Conservation (phyloP, 2,888 invertebrate species). For the Ephialtes manifestator region DNA sequence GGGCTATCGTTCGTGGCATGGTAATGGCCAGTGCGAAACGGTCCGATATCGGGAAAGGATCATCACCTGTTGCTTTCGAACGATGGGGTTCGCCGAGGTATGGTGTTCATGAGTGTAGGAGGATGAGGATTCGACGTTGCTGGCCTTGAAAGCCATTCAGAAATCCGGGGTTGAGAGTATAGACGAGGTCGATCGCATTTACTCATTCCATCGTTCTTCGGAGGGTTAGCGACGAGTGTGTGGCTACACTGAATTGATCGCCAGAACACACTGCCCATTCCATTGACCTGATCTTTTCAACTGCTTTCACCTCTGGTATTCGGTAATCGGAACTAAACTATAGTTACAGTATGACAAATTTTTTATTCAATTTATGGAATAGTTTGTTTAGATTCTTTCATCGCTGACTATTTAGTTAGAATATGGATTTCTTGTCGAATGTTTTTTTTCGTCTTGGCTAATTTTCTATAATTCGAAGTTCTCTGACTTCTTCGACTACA, state of each 20-base stretch:
- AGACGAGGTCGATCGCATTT: constrained; percentile 75
- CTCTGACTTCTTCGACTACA: neutral
- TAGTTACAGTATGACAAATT: neutral
- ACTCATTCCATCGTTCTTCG: constrained; percentile 47
- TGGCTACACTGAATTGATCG: constrained; percentile 61
- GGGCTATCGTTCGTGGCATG: constrained; percentile 67
- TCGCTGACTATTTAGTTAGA: neutral
- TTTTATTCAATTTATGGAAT: neutral
- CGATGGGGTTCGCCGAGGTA: constrained; percentile 82
- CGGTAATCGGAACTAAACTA: neutral
- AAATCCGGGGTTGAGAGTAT: constrained; percentile 82
- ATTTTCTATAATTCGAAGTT: neutral
- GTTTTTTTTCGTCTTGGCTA: neutral
- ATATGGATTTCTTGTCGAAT: neutral
- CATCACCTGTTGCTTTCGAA: constrained; percentile 85
- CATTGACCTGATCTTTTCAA: constrained; percentile 58
- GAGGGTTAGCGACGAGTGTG: constrained; percentile 49
- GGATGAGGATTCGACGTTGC: constrained; percentile 79
- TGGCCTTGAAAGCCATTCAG: constrained; percentile 84
- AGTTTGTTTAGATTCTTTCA: neutral
- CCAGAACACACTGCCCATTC: constrained; percentile 57
- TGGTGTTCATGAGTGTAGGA: constrained; percentile 68
- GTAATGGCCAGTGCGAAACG: constrained; percentile 71
- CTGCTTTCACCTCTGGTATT: neutral
- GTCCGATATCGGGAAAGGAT: constrained; percentile 85